A percentile compares a stretch with the other conserved stretches of the same genome.
phyloP scores from a whole-genome alignment of 2,888 invertebrate species.

The Drosophila mercatorum region DNA sequence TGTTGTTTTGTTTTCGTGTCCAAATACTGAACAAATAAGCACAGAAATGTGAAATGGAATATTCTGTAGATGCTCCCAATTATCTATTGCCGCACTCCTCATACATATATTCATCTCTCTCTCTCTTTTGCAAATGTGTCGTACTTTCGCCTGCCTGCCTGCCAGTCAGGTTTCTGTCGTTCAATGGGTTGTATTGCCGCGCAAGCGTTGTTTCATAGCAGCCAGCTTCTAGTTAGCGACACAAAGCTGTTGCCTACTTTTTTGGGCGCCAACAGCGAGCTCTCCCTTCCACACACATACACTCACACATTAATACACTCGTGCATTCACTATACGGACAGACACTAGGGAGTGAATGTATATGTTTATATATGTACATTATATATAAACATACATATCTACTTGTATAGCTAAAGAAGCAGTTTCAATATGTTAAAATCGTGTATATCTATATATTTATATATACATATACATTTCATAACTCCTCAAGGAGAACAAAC shows the following conservation, averaged over 20 bases:
- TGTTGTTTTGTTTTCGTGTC: not conserved
- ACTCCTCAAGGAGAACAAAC: conserved; percentile 12
- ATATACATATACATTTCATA: conserved; percentile 21
- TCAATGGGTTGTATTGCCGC: conserved; percentile 1
- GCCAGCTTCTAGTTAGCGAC: conserved; percentile 9
- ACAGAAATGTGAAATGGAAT: not conserved
- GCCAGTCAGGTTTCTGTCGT: conserved; percentile 21
- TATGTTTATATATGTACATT: conserved; percentile 9
- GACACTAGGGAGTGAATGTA: conserved; percentile 25
- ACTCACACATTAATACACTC: conserved; percentile 4
- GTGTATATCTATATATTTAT: conserved; percentile 13
- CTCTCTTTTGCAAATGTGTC: not conserved
- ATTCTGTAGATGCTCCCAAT: conserved; percentile 6
- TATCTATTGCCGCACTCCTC: conserved; percentile 2
- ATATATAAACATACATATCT: conserved; percentile 25
- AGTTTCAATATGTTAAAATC: conserved; percentile 8
- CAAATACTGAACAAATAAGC: conserved; percentile 10
- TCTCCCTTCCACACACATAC: not conserved
- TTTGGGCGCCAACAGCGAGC: conserved; percentile 1
- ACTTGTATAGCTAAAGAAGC: conserved; percentile 6
- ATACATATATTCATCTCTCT: not conserved
- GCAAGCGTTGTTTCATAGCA: conserved; percentile 11
- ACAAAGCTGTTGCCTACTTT: conserved; percentile 15
- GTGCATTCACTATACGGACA: conserved; percentile 34
- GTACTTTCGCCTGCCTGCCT: not conserved